These are phyloP conservation scores for Numenius arquata DNA, from an alignment of 2,113 vertebrate species.

Conservation along the genomic window DNA sequence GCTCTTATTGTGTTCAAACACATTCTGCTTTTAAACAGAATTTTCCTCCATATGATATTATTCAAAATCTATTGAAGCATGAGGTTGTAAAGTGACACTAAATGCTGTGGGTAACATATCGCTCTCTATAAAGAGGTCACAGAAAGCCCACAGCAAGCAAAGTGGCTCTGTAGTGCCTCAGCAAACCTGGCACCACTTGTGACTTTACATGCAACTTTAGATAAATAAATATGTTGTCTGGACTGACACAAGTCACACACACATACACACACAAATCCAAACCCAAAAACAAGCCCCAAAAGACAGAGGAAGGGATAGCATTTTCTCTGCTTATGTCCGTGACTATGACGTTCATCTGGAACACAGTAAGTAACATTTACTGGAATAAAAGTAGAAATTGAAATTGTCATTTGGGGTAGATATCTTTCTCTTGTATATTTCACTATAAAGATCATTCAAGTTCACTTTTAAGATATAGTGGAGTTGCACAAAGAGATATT, in stretches of 20 bases:
- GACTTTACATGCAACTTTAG: neutral
- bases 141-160: neutral
- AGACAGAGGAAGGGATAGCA: neutral
- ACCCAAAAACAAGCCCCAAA: accelerated
- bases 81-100: neutral
- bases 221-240: neutral
- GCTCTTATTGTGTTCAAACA: neutral
- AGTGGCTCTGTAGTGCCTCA: neutral
- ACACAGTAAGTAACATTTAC: neutral
- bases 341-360: neutral
- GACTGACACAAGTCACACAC: neutral
- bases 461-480: neutral
- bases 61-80: neutral
- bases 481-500: neutral
- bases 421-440: neutral
- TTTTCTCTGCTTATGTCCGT: neutral
- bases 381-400: neutral
- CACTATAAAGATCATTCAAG: neutral
- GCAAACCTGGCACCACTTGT: neutral
- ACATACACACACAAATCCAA: neutral
- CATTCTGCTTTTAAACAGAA: neutral
- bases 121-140: neutral
- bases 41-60: neutral
- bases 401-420: neutral
- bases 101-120: neutral